phyloP scores from a whole-genome alignment of 2,113 vertebrate species.

The Alosa alosa region DNA sequence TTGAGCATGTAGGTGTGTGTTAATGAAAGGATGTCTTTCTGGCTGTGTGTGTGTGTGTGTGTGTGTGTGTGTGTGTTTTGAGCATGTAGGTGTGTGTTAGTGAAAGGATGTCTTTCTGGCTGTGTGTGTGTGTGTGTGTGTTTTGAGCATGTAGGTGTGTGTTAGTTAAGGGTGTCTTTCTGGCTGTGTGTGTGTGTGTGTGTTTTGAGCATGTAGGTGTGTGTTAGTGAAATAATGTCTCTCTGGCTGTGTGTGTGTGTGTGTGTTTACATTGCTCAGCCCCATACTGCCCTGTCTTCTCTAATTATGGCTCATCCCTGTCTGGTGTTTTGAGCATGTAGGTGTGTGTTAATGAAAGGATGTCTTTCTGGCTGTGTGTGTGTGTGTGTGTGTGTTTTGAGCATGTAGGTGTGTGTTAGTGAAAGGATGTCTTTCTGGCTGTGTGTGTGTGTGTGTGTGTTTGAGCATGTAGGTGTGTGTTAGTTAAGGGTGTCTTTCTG shows the following conservation, averaged over 20 bases:
- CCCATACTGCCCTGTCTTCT: background rate
- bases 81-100: background rate
- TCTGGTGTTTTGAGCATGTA: background rate
- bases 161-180: no score
- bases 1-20: background rate
- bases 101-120: no score
- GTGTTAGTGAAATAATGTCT: no score
- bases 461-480: background rate
- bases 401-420: background rate
- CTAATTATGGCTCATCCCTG: background rate
- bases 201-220: background rate
- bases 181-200: no score
- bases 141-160: background rate
- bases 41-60: background rate
- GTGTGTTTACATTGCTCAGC: no score
- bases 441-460: background rate
- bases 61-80: no score
- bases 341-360: background rate
- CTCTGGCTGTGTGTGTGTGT: no score
- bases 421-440: background rate
- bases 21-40: background rate
- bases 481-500: no score
- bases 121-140: background rate
- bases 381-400: no score
- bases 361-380: background rate